Evolutionary conservation across 2,888 invertebrate genomes (phyloP).

Genomic region (Cremastinae sp.): DNA sequence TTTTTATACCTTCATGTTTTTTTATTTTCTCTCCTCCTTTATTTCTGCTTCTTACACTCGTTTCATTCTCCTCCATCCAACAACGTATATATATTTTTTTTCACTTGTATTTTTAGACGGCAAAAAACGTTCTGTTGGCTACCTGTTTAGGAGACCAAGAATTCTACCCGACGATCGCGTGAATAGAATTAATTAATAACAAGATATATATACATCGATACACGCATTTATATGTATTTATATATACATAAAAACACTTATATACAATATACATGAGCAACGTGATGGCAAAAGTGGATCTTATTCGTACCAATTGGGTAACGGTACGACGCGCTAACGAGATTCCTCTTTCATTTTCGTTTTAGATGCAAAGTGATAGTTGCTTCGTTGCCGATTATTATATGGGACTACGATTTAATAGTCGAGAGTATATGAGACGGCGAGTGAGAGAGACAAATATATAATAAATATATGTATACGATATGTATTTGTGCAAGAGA

Average conservation of each 20-base stretch:
- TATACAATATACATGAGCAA: too few relatives aligned
- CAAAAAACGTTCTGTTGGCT: conserved; percentile 26
- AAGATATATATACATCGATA: conserved; percentile 12
- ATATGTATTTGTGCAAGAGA: background rate
- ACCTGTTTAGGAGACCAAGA: conserved; percentile 47
- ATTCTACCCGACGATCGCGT: conserved; percentile 20
- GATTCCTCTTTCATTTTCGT: conserved; percentile 19
- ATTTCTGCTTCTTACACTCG: conserved; percentile 1
- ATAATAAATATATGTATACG: conserved; percentile 11
- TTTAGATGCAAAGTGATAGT: conserved; percentile 23
- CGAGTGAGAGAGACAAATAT: too few relatives aligned
- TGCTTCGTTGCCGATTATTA: conserved; percentile 40
- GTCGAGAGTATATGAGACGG: background rate
- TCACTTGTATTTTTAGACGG: background rate
- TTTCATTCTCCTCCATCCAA: conserved; percentile 19
- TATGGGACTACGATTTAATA: conserved; percentile 31
- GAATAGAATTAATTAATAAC: conserved; percentile 48
- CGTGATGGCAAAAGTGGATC: conserved; percentile 34
- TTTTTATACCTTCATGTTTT: too few relatives aligned
- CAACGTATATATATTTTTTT: conserved; percentile 28
- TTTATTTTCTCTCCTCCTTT: conserved; percentile 13
- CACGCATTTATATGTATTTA: background rate
- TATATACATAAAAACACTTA: background rate
- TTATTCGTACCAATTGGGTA: conserved; percentile 27
- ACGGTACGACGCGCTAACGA: conserved; percentile 33